Conservation (phyloP, 2,113 vertebrate species). For the Chroicocephalus ridibundus region DNA sequence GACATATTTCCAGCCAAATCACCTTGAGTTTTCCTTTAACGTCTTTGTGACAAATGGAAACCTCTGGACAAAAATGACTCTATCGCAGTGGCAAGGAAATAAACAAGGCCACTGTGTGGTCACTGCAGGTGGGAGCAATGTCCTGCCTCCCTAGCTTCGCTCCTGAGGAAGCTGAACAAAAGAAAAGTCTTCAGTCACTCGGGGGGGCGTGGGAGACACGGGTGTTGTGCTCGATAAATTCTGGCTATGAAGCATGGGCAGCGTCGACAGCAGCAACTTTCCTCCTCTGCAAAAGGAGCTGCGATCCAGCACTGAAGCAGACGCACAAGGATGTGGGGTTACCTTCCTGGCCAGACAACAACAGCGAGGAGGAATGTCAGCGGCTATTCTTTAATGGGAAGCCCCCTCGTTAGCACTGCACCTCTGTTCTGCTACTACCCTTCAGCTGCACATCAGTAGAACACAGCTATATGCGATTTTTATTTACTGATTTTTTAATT, state of each 20-base stretch:
- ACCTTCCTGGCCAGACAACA: neutral
- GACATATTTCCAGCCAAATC: neutral
- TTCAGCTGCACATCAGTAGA: neutral
- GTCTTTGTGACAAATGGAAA: neutral
- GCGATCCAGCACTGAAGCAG: neutral
- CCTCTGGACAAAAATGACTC: neutral
- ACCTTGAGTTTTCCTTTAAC: neutral
- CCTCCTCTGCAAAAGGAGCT: neutral
- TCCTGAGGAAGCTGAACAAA: neutral
- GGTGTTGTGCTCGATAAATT: too few relatives aligned
- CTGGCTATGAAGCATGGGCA: accelerated
- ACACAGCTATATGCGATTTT: neutral
- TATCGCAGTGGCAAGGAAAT: neutral
- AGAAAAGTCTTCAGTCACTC: neutral
- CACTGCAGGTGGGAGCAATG: neutral
- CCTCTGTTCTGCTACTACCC: neutral
- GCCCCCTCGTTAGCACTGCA: accelerated
- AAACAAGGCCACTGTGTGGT: neutral
- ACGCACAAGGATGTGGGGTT: accelerated
- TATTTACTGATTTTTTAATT: neutral
- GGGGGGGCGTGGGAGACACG: accelerated
- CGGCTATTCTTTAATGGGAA: neutral
- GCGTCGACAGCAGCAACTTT: neutral
- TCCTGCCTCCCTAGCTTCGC: neutral
- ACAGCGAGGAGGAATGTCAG: accelerated